Conservation (phyloP, 2,888 invertebrate genomes). For the Zhuqinia jingwanae region DNA sequence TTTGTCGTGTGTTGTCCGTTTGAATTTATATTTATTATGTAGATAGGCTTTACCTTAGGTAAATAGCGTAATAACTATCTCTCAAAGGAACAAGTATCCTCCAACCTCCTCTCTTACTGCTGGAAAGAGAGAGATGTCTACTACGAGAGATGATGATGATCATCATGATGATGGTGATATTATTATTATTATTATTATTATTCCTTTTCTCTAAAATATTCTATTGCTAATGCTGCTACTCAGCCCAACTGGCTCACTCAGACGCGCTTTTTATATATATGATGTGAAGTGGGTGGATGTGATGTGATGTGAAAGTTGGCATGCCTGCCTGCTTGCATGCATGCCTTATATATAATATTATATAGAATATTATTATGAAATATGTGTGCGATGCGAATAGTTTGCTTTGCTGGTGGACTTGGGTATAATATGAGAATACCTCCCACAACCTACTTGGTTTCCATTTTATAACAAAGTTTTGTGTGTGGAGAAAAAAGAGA, state of each 20-base stretch:
- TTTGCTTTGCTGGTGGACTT: slow-evolving; percentile 35
- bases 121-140: not conserved
- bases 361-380: slow-evolving; percentile 59
- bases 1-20: slow-evolving; percentile 20
- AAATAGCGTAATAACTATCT: slow-evolving; percentile 47
- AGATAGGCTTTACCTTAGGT: slow-evolving; percentile 36
- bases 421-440: too few relatives aligned
- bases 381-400: slow-evolving; percentile 55
- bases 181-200: slow-evolving; percentile 9
- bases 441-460: not conserved
- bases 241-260: not conserved
- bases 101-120: not conserved
- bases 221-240: not conserved
- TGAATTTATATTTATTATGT: slow-evolving; percentile 38
- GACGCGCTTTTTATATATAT: not conserved
- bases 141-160: slow-evolving; percentile 9
- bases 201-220: slow-evolving; percentile 19
- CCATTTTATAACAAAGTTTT: slow-evolving; percentile 13
- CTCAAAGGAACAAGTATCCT: slow-evolving; percentile 3
- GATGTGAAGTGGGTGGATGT: too few relatives aligned
- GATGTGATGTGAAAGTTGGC: slow-evolving; percentile 52
- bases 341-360: too few relatives aligned
- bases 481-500: too few relatives aligned
- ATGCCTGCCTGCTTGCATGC: slow-evolving; percentile 7
- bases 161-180: slow-evolving; percentile 21